Evolutionary conservation across 2,888 invertebrate species (phyloP), one percentile per base, ranked within the genome.

Genomic region (Thymelicus acteon): DNA sequence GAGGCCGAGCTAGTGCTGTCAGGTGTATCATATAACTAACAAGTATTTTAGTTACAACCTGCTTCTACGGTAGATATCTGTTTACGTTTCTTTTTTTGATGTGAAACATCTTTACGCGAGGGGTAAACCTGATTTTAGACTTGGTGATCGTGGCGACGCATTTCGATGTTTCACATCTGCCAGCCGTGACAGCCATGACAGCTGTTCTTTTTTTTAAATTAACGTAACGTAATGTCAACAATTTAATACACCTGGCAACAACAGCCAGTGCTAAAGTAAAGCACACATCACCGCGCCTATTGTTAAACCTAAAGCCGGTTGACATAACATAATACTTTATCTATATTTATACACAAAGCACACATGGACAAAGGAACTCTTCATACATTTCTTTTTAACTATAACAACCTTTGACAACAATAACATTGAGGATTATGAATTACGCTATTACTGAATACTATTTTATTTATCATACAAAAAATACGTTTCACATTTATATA

Each of bases 221-320:
- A 31, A 31, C 31, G 31, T 31, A 31, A 31, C 31, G 31, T 31
- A 31, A 31, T 31, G 19, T 63, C 49, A 49, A 37, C 39, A 8
- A 37, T 63, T 63, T 4, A 6, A 15, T n/a, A 37, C 49, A 63
- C 63, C 52, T 63, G 63, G 52, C 52, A 52, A 39, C 52, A 63
- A 49, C 15, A 60, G 40, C 19, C 40, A 6, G 6, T 60, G 15
- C 60, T 60, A 44, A 60, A 60, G 39, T 60, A 64, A 15, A 65
- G 57, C 40, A 58, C 54, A 65, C 47, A 66, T 47, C 37, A 15
- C 31, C 58, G 37, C 58, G 47, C 66, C 58, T 37, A 58, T 66
- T 47, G 57, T 66, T 66, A 66, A 47, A 57, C 47, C 58, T 66
- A 58, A 66, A 66, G 44, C 44, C 66, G 44, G 66, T 66, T 47